These are phyloP conservation scores for Clarias pachynema DNA, from an alignment of 2,797 vertebrate species.

Conservation along the genomic window DNA sequence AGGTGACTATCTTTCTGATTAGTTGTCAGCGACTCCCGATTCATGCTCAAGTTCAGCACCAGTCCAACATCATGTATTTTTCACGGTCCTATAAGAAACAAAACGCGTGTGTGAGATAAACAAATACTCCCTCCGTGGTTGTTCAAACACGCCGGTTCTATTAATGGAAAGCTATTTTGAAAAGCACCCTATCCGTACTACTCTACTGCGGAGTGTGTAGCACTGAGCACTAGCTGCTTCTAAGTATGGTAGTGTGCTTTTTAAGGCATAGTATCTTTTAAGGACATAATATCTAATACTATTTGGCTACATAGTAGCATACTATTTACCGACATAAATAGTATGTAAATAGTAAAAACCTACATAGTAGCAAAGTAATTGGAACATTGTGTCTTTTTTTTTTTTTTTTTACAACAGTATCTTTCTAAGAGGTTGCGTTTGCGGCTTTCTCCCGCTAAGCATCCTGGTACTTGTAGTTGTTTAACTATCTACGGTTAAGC, in stretches of 20 bases:
- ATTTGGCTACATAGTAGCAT: too few relatives aligned
- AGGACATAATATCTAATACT: too few relatives aligned
- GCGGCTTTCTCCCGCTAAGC: constrained; percentile 54
- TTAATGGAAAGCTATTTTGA: background rate
- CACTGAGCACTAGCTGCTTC: constrained; percentile 8
- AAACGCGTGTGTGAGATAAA: constrained; percentile 47
- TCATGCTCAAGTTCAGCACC: background rate
- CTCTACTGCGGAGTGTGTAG: background rate
- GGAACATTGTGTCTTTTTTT: too few relatives aligned
- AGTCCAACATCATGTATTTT: constrained; percentile 52
- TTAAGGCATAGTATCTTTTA: background rate
- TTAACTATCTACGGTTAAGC: background rate
- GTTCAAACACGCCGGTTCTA: constrained; percentile 1
- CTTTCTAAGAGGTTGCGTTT: constrained; percentile 17
- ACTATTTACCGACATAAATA: too few relatives aligned
- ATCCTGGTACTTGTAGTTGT: constrained; percentile 72
- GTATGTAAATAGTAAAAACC: too few relatives aligned
- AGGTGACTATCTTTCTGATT: constrained; percentile 51
- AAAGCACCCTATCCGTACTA: background rate
- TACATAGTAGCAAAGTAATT: too few relatives aligned
- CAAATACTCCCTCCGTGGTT: constrained; percentile 5
- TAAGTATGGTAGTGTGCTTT: constrained; percentile 53
- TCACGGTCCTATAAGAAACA: constrained; percentile 59
- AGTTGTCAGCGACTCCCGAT: constrained; percentile 42
- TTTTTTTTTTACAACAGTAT: background rate